Evolutionary conservation across 2,888 invertebrate genomes (phyloP), one percentile per base, ranked within the genome.

Genomic region (Gerris lacustris): DNA sequence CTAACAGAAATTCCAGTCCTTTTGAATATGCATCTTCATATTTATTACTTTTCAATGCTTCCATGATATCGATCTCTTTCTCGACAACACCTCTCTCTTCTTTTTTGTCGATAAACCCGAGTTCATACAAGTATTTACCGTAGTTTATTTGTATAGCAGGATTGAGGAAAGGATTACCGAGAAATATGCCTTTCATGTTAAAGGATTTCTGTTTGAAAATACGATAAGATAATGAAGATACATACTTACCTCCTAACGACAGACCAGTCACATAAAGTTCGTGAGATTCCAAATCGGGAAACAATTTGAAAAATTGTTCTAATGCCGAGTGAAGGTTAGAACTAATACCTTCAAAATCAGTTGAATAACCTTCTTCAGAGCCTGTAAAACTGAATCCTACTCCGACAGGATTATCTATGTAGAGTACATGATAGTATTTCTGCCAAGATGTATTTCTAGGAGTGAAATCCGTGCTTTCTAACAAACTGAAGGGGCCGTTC

Each of bases 351-450:
- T 76, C 78, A 75, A 83, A 79, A 74, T 80, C 80, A 44, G 76
- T 78, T 5, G 81, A 81, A 76, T 80, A 83, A 5, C 83, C 82
- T 11, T 72, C 76, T 69, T 81, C 81, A 71, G 77, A 75, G 0
- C 79, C 76, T 5, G 83, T 82, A 76, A 81, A 83, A 76, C 83
- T 83, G 76, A 82, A 83, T 0, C 83, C 83, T 63, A 81, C 80
- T 55, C 82, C 82, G 64, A 82, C 83, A 4, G 84, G 84, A 74
- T 83, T 84, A 74, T 84, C 84, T 73, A 84, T 80, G 77, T 82
- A 84, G 18, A 84, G 75, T 73, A 84, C 77, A 68, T 81, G 80
- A 76, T 81, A 82, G n/a, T 80, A 79, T 44, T 78, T 77, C 71
- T 80, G 79, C 84, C 84, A 84, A 0, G 82, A 78, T 62, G 79